Conservation (phyloP, 2,888 invertebrate genomes). For the Tetramorium bicarinatum region DNA sequence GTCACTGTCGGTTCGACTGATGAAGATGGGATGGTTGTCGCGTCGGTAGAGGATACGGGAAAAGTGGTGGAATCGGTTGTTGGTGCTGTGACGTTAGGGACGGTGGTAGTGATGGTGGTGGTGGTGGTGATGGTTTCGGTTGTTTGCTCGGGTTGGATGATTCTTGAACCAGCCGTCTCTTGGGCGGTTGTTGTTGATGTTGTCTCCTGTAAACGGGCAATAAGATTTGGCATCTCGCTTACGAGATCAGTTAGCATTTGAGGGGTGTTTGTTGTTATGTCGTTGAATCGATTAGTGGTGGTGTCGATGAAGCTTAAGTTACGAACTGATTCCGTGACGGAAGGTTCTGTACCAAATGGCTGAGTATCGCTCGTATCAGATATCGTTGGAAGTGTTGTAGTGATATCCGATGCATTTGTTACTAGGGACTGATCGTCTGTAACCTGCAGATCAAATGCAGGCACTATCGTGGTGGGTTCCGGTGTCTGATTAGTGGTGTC, state of each 20-base stretch:
- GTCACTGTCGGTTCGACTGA: slow-evolving; percentile 49
- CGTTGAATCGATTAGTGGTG: slow-evolving; percentile 59
- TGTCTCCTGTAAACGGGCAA: slow-evolving; percentile 85
- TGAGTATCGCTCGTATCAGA: slow-evolving; percentile 23
- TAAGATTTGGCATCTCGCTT: slow-evolving; percentile 81
- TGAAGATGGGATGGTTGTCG: slow-evolving; percentile 59
- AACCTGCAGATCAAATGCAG: slow-evolving; percentile 35
- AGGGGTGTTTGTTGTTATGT: slow-evolving; percentile 64
- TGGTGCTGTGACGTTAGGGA: slow-evolving; percentile 55
- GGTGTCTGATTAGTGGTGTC: slow-evolving; percentile 52
- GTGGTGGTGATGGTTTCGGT: slow-evolving; percentile 63
- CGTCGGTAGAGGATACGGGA: slow-evolving; percentile 51
- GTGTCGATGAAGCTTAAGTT: slow-evolving; percentile 7
- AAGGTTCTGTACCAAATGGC: slow-evolving; percentile 1
- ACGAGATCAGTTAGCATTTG: slow-evolving; percentile 74
- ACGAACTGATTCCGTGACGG: slow-evolving; percentile 1
- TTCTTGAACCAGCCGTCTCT: slow-evolving; percentile 84
- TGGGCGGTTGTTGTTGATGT: slow-evolving; percentile 84
- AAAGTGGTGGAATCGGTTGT: slow-evolving; percentile 48
- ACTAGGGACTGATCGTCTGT: slow-evolving; percentile 44
- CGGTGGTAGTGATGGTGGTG: slow-evolving; percentile 48
- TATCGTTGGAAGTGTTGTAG: slow-evolving; percentile 19
- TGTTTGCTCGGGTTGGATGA: slow-evolving; percentile 76
- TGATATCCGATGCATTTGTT: slow-evolving; percentile 26
- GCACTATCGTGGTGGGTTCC: slow-evolving; percentile 31